Percentiles rank a stretch among this genome's conserved stretches.
Conservation (phyloP, 2,113 vertebrate species). For the Odocoileus virginianus region DNA sequence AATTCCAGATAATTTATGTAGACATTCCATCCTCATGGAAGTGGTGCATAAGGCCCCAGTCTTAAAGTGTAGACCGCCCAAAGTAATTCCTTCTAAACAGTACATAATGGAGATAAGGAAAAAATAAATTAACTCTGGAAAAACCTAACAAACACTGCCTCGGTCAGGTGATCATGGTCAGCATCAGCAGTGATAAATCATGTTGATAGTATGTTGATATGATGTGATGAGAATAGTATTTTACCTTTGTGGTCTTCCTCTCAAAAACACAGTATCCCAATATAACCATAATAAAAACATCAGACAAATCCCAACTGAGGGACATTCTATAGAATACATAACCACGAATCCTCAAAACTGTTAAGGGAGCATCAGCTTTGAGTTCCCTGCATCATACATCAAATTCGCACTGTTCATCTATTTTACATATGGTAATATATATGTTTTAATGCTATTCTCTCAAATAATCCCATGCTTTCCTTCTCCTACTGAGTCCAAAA, state of each 20-base stretch:
- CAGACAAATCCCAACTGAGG: background rate
- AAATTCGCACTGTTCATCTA: background rate
- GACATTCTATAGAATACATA: background rate
- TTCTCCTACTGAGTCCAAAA: background rate
- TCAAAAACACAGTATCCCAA: background rate
- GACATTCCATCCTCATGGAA: background rate
- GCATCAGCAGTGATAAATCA: background rate
- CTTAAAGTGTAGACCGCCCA: background rate
- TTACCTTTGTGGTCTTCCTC: background rate
- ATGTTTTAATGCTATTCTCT: background rate
- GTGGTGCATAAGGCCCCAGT: background rate
- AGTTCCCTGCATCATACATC: background rate
- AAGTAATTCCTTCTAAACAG: slow-evolving; percentile 10
- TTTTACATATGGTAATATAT: background rate
- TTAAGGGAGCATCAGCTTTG: background rate
- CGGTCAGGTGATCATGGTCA: background rate
- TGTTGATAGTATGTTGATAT: background rate
- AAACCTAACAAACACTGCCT: background rate
- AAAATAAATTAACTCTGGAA: background rate
- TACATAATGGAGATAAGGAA: background rate
- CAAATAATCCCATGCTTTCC: background rate
- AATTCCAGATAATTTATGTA: background rate
- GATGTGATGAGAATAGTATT: background rate
- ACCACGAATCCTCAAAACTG: background rate
- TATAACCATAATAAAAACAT: background rate